Base-by-base conservation (phyloP, 2,113 vertebrate genomes). In the Chaetorhynchus papuensis region DNA sequence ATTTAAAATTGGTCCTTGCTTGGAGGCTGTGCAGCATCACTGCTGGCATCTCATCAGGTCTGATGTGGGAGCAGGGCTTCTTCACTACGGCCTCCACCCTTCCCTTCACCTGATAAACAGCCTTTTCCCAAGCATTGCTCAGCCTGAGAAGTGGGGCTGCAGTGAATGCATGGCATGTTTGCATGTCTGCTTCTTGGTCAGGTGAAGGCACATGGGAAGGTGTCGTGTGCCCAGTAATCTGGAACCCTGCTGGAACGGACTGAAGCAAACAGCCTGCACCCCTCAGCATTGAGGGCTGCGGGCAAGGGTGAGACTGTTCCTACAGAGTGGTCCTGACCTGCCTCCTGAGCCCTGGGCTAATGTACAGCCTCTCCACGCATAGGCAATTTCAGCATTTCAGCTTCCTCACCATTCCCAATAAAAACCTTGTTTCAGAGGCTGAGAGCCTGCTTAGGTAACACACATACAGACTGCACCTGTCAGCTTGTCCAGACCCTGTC, bases 231-330 rank as follows among this genome's bases (percentile, higher is more conserved):
- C 15, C 28, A 30, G 49, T 24, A n/a, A 31, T 8, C 24, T 63
- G 59, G 41, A 37, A 59, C 12, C 24, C 26, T 66, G 20, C 24
- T 77, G 68, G 27, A 47, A 45, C 21, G 27, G 56, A 47, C 31
- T 0, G 2, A 57, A 74, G 22, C n/a, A 94, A 84, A 28, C 9
- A 70, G 10, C 33, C 26, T 23, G 9, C 21, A 14, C 33, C 30
- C 21, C 53, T 35, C 54, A 74, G 42, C 28, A 30, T 4, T 0
- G 0, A 45, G 35, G 42, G 31, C 24, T 42, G 24, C 0, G 0
- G n/a, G 15, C 35, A 45, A 39, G 23, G 19, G n/a, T 63, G 31
- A 75, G 39, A 15, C 33, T 5, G 0, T 42, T 56, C 35, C 24
- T 66, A 19, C 14, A 50, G 35, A 26, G 30, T 0, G 1, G 9